Base-by-base conservation (phyloP, 2,797 vertebrate species). In the Chaunax sp. region DNA sequence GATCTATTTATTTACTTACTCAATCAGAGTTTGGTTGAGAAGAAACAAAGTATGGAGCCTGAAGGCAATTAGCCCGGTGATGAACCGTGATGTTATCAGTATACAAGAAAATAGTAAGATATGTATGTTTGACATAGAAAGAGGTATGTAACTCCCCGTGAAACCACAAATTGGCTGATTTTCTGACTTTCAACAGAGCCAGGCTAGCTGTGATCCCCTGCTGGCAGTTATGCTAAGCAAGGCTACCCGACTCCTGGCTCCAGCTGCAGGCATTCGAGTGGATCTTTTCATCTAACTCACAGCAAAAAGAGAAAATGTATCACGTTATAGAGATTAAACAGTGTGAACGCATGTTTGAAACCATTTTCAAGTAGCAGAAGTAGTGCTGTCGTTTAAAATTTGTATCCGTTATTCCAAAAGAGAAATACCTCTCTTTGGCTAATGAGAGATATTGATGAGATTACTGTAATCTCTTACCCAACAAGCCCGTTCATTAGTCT, bases 401-500 rank as follows among this genome's bases (percentile, higher is more conserved):
- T 20, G 20, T 26, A 30, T 19, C 15, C 19, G 16, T 55, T 33
- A 59, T 37, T 62, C 45, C 12, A 26, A 6, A 28, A 20, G 13
- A 53, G 33, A 44, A 52, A 37, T 2, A 26, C 16, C 2, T 1
- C 45, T 40, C 9, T 62, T 79, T 49, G 37, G 57, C 76, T 82
- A 64, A 76, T 64, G 26, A 78, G 53, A 51, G 22, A 47, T 64
- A 76, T 69, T 45, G 66, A 80, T 61, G 23, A 53, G 50, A 75
- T 79, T 54, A 51, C 22, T 5, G 19, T 61, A 37, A 79, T 69
- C 77, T 53, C 70, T 87, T 77, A 76, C 68, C 77, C 59, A 57
- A 75, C 66, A 54, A 69, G 64, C 45, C 61, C 1, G 44, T 84
- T 81, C 84, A 83, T 88, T 87, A 84, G 80, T 67, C 54, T 67